Percentiles rank a stretch among this genome's conserved stretches.
These are phyloP conservation scores for Corythornis leucogaster DNA, from an alignment of 2,797 vertebrate species.

Conservation along the genomic window DNA sequence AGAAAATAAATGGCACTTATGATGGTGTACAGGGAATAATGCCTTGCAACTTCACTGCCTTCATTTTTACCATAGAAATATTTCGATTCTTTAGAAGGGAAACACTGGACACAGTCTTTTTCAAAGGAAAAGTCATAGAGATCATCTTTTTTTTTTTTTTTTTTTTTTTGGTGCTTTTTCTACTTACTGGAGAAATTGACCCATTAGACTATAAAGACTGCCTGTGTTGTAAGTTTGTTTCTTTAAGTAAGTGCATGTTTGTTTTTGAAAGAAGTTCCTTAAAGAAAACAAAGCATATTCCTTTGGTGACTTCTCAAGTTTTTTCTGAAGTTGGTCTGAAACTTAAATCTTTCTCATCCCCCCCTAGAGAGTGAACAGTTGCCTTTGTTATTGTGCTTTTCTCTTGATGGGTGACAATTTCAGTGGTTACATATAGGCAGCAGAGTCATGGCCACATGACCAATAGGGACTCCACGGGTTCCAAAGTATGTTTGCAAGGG, in stretches of 20 bases:
- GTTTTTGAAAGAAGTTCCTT: constrained; percentile 16
- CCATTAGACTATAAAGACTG: not conserved
- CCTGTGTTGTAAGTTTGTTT: not conserved
- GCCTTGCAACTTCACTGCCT: not conserved
- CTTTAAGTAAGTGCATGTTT: not conserved
- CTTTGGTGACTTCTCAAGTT: not conserved
- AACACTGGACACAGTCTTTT: not conserved
- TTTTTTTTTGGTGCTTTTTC: not conserved
- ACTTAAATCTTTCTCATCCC: not conserved
- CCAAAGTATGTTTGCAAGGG: not conserved
- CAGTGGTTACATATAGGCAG: not conserved
- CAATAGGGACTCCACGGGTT: not conserved
- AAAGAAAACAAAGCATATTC: not conserved
- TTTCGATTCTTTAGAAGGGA: not conserved
- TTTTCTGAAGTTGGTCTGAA: not conserved
- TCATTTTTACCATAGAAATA: not conserved
- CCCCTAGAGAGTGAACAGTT: not conserved
- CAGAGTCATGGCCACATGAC: not conserved
- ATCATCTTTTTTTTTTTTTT: not conserved
- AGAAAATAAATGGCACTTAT: not conserved
- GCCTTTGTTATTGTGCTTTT: not conserved
- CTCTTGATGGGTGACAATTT: not conserved
- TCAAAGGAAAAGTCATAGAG: not conserved
- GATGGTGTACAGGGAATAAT: not conserved
- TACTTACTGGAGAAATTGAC: not conserved